phyloP scores from a whole-genome alignment of 1,140 invertebrate genomes.

The Muscidifurax raptorellus region DNA sequence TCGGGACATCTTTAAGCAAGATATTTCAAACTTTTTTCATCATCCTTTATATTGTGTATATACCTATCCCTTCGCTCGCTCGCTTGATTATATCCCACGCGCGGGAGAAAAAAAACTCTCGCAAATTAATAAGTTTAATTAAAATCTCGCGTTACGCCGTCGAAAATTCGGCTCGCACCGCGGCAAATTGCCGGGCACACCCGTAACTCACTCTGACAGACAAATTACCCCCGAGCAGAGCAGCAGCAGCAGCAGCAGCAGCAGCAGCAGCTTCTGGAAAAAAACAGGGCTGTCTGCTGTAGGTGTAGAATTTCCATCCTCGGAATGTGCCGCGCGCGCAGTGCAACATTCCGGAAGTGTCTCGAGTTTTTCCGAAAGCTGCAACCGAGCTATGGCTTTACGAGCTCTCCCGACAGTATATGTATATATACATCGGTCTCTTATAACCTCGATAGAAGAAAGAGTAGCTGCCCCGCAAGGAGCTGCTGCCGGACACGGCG shows the following conservation, averaged over 20 bases:
- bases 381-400: not conserved
- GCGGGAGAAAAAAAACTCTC: not conserved
- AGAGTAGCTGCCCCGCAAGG: not conserved
- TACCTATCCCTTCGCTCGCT: not conserved
- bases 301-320: constrained; percentile 14
- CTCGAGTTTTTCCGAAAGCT: not conserved
- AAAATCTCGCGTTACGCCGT: constrained; percentile 26
- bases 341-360: constrained; percentile 6
- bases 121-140: constrained; percentile 29
- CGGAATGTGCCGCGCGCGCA: not conserved
- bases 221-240: not conserved
- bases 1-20: not conserved
- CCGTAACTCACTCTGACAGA: constrained; percentile 27
- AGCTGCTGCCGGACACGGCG: not conserved
- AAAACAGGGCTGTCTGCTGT: not conserved
- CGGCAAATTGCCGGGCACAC: constrained; percentile 14
- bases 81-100: not conserved
- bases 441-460: constrained; percentile 15
- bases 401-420: not conserved
- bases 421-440: not conserved
- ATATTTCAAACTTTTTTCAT: constrained; percentile 37
- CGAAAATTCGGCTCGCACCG: not conserved
- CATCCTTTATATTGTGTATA: not conserved
- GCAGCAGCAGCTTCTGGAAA: not conserved
- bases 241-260: not conserved